phyloP scores from a whole-genome alignment of 1,140 invertebrate species.

The Vollenhovia emeryi region DNA sequence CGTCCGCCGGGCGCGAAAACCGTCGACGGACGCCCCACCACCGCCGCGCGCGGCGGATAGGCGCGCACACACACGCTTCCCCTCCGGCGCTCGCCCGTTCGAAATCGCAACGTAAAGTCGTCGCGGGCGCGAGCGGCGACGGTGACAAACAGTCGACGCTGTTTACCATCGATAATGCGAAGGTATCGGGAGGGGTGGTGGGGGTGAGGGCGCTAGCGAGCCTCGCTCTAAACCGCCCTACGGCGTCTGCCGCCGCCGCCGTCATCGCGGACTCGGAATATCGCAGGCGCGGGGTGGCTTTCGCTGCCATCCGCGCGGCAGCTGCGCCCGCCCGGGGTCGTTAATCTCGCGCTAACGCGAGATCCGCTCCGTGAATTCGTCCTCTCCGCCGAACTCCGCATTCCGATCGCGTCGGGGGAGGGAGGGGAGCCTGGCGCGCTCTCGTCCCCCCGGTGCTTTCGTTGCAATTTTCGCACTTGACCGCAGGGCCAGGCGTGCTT shows the following conservation, averaged over 20 bases:
- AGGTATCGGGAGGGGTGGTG: not conserved
- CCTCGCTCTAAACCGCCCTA: not conserved
- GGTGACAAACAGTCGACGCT: conserved; percentile 63
- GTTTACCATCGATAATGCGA: conserved; percentile 62
- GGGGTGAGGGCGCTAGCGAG: not conserved
- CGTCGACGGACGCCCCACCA: not conserved
- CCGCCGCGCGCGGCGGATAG: not conserved
- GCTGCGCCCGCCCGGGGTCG: conserved; percentile 2
- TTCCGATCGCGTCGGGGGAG: not conserved
- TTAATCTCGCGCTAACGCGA: conserved; percentile 33
- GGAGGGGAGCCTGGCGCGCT: too few species aligned
- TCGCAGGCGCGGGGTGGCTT: not conserved
- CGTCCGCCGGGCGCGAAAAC: conserved; percentile 46
- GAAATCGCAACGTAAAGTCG: conserved; percentile 71
- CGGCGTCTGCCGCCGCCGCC: not conserved
- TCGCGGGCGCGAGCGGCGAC: conserved; percentile 43
- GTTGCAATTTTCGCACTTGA: conserved; percentile 79
- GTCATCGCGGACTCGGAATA: not conserved
- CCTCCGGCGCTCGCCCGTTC: conserved; percentile 41
- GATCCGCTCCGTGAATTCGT: conserved; percentile 7
- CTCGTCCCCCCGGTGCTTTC: conserved; percentile 65
- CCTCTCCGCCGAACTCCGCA: not conserved
- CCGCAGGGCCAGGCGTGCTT: conserved; percentile 74
- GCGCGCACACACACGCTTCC: conserved; percentile 24
- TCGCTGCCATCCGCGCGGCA: not conserved